Evolutionary conservation across 2,888 invertebrate species (phyloP).

Genomic region (Gryllus longicercus): DNA sequence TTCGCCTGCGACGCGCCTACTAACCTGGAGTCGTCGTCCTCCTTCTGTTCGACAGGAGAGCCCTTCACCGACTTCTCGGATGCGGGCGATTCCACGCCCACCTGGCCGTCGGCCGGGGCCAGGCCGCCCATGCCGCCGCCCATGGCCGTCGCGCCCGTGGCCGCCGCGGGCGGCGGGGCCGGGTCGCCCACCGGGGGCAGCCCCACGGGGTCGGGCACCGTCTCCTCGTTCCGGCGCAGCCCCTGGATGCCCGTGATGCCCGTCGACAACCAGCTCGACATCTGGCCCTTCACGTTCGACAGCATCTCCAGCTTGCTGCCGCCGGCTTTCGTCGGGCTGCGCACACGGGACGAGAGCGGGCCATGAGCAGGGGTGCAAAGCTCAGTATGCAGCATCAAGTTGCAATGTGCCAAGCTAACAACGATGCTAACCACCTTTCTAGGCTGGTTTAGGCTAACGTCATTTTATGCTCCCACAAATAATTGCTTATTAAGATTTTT

Average conservation of each 20-base stretch:
- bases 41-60: constrained; percentile 52
- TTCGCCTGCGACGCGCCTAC: neutral
- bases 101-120: constrained; percentile 49
- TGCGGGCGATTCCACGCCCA: constrained; percentile 47
- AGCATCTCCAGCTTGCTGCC: constrained; percentile 73
- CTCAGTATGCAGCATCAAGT: neutral
- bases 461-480: no score
- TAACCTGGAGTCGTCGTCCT: constrained; percentile 85
- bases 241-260: constrained; percentile 69
- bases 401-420: no score
- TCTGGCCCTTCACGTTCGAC: constrained; percentile 70
- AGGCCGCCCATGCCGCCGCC: constrained; percentile 63
- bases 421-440: no score
- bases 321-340: constrained; percentile 65
- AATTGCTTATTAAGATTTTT: no score
- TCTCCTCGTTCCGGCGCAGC: constrained; percentile 62
- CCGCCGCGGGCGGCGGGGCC: neutral
- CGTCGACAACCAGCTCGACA: constrained; percentile 80
- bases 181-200: neutral
- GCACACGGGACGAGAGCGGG: constrained; percentile 36
- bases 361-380: constrained; percentile 28
- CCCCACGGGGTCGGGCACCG: constrained; percentile 25
- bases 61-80: constrained; percentile 39
- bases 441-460: no score
- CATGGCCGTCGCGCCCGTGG: constrained; percentile 25